Conservation (phyloP, 2,888 invertebrate species). For the Elegia similella region DNA sequence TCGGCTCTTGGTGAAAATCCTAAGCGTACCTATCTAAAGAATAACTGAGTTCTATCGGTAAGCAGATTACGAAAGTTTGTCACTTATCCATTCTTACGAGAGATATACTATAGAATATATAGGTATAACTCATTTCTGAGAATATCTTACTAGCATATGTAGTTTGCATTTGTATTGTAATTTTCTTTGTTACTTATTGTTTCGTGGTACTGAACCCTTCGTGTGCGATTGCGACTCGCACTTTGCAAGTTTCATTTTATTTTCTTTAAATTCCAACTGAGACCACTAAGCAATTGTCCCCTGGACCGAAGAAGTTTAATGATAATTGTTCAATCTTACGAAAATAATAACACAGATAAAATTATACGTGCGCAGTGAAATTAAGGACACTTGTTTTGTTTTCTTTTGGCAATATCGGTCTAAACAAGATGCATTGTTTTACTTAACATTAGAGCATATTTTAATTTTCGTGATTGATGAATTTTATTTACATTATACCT, state of each 20-base stretch:
- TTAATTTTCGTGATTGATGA: too few relatives aligned
- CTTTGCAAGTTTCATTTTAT: not conserved
- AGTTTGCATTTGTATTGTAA: too few relatives aligned
- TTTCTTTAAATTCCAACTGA: not conserved
- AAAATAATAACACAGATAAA: constrained; percentile 29
- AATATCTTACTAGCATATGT: not conserved
- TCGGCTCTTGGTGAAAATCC: too few relatives aligned
- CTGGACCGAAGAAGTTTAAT: not conserved
- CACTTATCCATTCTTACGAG: too few relatives aligned
- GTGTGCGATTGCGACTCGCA: too few relatives aligned
- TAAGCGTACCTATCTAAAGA: not conserved
- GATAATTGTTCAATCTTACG: constrained; percentile 17
- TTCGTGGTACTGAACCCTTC: too few relatives aligned
- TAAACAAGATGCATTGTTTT: too few relatives aligned
- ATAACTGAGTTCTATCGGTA: not conserved
- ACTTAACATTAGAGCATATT: too few relatives aligned
- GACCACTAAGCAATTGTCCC: not conserved
- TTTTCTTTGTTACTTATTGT: too few relatives aligned
- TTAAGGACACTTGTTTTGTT: not conserved
- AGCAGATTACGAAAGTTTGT: not conserved
- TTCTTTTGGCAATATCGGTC: too few relatives aligned
- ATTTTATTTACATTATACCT: too few relatives aligned
- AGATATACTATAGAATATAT: too few relatives aligned
- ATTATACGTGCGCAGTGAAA: not conserved
- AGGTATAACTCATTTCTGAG: not conserved